phyloP scores from a whole-genome alignment of 2,888 invertebrate species.

The Pedicia rivosa region DNA sequence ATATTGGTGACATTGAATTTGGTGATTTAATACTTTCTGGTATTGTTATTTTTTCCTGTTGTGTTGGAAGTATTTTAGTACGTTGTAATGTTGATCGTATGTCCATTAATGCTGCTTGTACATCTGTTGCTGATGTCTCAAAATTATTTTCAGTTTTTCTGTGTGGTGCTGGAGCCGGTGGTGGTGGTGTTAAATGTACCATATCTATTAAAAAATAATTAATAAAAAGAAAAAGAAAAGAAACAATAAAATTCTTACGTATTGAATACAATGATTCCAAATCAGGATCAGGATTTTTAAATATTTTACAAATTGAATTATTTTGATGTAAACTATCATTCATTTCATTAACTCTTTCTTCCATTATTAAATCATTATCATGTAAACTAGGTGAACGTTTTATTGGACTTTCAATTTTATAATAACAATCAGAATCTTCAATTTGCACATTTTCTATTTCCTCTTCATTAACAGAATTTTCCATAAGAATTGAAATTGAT shows the following conservation, averaged over 20 bases:
- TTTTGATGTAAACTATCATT: neutral
- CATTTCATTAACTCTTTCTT: neutral
- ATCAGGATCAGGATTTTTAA: conserved; percentile 36
- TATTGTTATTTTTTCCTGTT: conserved; percentile 15
- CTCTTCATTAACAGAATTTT: conserved; percentile 13
- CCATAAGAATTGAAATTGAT: conserved; percentile 26
- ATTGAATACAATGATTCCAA: conserved; percentile 61
- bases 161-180: conserved; percentile 61
- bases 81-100: conserved; percentile 58
- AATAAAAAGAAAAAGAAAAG: conserved; percentile 3
- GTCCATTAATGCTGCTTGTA: conserved; percentile 49
- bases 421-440: conserved; percentile 10
- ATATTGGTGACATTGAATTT: conserved; percentile 43
- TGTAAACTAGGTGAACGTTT: conserved; percentile 14
- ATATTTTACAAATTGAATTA: conserved; percentile 14
- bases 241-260: conserved; percentile 28
- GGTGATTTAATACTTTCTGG: conserved; percentile 32
- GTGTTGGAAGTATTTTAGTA: conserved; percentile 37
- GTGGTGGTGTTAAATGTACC: conserved; percentile 46
- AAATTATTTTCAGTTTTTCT: conserved; percentile 32
- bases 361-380: neutral
- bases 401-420: conserved; percentile 19
- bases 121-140: conserved; percentile 11
- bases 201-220: conserved; percentile 17
- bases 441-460: neutral